Conservation (phyloP, 2,888 invertebrate genomes). For the Macrostomum cliftonense region DNA sequence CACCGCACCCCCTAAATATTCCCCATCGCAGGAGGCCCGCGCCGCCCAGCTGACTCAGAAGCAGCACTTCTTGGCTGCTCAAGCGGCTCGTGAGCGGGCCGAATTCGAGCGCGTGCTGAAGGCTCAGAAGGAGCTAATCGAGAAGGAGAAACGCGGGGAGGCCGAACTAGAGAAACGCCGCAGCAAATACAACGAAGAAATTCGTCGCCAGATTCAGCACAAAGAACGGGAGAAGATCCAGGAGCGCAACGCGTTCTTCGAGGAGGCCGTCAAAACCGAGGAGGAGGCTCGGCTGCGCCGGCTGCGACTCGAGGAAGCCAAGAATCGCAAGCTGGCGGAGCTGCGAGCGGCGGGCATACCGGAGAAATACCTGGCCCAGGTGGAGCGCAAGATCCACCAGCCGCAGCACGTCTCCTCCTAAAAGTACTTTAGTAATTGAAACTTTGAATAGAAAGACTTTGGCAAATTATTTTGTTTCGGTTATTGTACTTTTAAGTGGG, state of each 20-base stretch:
- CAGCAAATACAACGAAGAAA: conserved; percentile 24
- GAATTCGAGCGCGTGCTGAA: conserved; percentile 37
- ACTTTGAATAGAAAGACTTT: too few relatives aligned
- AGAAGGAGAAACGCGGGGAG: conserved; percentile 31
- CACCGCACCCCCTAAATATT: too few relatives aligned
- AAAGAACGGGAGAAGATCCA: conserved; percentile 31
- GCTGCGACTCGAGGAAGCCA: conserved; percentile 31
- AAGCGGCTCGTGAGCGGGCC: conserved; percentile 33
- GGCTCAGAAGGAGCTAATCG: conserved; percentile 36
- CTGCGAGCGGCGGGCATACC: conserved; percentile 34
- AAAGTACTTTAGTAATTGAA: neutral
- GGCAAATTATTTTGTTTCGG: too few relatives aligned
- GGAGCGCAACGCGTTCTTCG: conserved; percentile 34
- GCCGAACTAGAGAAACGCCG: conserved; percentile 18
- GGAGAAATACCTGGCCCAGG: conserved; percentile 35
- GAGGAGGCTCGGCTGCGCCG: conserved; percentile 31
- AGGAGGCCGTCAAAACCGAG: conserved; percentile 34
- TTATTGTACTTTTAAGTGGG: too few relatives aligned
- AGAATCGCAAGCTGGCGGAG: conserved; percentile 32
- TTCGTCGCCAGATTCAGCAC: conserved; percentile 31
- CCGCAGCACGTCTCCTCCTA: conserved; percentile 16
- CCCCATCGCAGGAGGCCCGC: conserved; percentile 20
- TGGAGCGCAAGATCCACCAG: conserved; percentile 32
- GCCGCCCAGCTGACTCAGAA: conserved; percentile 33
- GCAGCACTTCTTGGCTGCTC: conserved; percentile 35